Conservation (phyloP, 2,888 invertebrate species). For the Eupithecia abbreviata region DNA sequence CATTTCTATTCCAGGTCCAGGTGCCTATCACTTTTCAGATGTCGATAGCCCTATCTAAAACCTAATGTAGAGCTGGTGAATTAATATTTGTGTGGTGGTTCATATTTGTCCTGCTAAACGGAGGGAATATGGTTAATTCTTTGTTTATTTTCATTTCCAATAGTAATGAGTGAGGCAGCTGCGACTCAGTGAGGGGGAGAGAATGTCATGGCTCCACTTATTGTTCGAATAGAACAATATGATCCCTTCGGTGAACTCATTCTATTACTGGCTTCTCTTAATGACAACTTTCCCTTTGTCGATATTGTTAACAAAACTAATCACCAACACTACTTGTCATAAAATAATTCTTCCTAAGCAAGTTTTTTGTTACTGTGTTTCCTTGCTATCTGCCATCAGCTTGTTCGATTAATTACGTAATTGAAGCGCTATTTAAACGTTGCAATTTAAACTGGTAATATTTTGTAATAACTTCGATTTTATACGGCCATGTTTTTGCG, state of each 20-base stretch:
- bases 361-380: background rate
- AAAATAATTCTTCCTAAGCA: background rate
- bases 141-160: slow-evolving; percentile 55
- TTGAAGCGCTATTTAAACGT: slow-evolving; percentile 59
- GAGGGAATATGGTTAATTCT: background rate
- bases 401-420: slow-evolving; percentile 61
- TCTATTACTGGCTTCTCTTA: slow-evolving; percentile 49
- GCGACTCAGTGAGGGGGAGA: slow-evolving; percentile 63
- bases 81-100: background rate
- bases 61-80: background rate
- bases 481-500: slow-evolving; percentile 67
- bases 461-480: slow-evolving; percentile 74
- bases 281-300: slow-evolving; percentile 21
- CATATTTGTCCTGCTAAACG: background rate
- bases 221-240: slow-evolving; percentile 58
- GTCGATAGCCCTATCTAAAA: background rate
- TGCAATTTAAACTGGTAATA: slow-evolving; percentile 68
- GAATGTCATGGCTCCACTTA: slow-evolving; percentile 65
- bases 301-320: slow-evolving; percentile 17
- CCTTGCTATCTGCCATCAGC: background rate
- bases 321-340: slow-evolving; percentile 8
- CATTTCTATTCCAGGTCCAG: background rate
- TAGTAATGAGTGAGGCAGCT: slow-evolving; percentile 63
- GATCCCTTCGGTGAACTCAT: slow-evolving; percentile 61
- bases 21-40: background rate